Base-by-base conservation (phyloP, 1,140 invertebrate species). In the Aphidius gifuensis region DNA sequence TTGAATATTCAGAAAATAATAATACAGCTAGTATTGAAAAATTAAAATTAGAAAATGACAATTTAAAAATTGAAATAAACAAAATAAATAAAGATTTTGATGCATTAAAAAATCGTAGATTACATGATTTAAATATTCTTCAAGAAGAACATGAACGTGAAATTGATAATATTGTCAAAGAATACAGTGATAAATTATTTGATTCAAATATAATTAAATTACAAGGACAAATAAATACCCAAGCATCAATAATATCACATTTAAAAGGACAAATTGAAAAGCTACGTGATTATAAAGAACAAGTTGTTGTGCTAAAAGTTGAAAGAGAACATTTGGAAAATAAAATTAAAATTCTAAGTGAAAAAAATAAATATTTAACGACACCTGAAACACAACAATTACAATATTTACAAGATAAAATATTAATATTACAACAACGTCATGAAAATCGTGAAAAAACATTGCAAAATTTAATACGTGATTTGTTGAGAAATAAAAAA, bases 131-230 rank as follows among this genome's bases (percentile, higher is more conserved):
- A 6, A 90, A 90, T 74, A 84, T 88, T 5, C 77, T 91, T 5
- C 90, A 92, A 76, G 83, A 89, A 61, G 88, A 90, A 6, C 90
- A 92, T 61, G 90, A 92, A 68, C 84, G 87, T 40, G 90, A 92
- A 71, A 77, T 92, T 49, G 85, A 84, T 2, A 63, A 73, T 9
- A 60, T 83, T 42, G 61, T 82, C 39, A 78, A 80, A 58, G 80
- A 81, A n/a, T 81, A 81, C 53, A 78, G 72, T 55, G 58, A 74
- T 4, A 81, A 81, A 56, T 66, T 79, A n/a, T 76, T 75, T 8
- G 75, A 78, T 44, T 79, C 76, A 6, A 79, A 79, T 66, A 74
- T 76, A 55, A 69, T 79, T 61, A 82, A 83, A 64, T 73, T 82
- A 39, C 43, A 80, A 74, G 71, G 77, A 40, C 81, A 82, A 61